These are phyloP conservation scores for Drosophila putrida DNA, from an alignment of 2,888 invertebrate species.

Conservation along the genomic window DNA sequence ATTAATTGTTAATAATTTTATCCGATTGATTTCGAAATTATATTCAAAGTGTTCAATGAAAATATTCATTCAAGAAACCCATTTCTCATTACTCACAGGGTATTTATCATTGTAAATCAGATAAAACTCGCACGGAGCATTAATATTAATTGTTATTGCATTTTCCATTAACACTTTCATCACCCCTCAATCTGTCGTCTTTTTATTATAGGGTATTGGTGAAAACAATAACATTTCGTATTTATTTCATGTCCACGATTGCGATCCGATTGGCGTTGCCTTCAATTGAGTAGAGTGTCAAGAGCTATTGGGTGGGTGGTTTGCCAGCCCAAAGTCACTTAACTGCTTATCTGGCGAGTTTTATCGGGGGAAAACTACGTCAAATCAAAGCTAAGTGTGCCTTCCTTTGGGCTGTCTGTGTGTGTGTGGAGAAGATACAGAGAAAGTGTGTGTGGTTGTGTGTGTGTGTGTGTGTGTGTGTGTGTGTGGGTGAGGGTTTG, in stretches of 20 bases:
- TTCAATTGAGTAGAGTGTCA: conserved; percentile 14
- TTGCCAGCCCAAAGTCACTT: conserved; percentile 61
- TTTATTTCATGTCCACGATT: conserved; percentile 55
- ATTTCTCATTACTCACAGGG: neutral
- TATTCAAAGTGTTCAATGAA: no score
- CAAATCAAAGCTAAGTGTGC: conserved; percentile 59
- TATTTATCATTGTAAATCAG: neutral
- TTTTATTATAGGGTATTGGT: conserved; percentile 26
- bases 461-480: conserved; percentile 26
- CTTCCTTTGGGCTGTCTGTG: conserved; percentile 13
- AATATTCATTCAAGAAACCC: no score
- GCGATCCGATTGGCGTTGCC: conserved; percentile 38
- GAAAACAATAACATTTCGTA: conserved; percentile 41
- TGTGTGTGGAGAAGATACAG: neutral
- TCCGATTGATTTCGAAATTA: no score
- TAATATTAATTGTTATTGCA: neutral
- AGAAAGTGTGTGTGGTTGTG: conserved; percentile 17
- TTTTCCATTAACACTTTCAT: neutral
- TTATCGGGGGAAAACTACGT: conserved; percentile 56
- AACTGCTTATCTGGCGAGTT: conserved; percentile 68
- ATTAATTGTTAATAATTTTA: neutral
- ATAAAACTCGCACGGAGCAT: neutral
- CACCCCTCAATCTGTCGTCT: neutral
- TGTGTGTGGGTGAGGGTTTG: neutral
- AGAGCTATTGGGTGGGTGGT: conserved; percentile 38